Conservation (phyloP, 2,797 vertebrate species). For the Rhadinocentrus ornatus region DNA sequence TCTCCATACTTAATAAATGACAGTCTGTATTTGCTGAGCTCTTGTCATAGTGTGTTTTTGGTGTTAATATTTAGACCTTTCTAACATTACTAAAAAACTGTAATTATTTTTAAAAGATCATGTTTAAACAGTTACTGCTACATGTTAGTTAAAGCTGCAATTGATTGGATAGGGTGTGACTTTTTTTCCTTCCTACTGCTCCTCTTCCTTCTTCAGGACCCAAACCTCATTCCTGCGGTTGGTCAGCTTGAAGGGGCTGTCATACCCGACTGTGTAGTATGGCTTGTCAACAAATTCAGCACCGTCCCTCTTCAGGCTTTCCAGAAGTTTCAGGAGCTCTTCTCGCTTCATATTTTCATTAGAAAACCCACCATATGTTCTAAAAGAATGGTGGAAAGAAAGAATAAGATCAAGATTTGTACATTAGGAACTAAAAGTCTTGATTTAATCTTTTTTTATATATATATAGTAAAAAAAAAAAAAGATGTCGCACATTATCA, state of each 20-base stretch:
- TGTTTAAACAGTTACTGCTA: neutral
- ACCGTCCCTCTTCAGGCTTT: conserved; percentile 82
- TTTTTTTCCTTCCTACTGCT: conserved; percentile 32
- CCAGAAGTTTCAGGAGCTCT: conserved; percentile 82
- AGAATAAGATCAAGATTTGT: neutral
- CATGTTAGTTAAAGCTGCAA: neutral
- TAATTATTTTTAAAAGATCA: neutral
- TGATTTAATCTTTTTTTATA: no score
- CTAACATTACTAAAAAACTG: neutral
- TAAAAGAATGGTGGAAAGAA: conserved; percentile 39
- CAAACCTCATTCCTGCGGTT: conserved; percentile 87
- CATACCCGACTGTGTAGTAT: conserved; percentile 85
- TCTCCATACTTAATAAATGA: neutral
- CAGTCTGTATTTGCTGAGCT: neutral
- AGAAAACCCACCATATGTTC: conserved; percentile 82
- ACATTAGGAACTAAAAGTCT: no score
- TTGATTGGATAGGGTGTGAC: neutral
- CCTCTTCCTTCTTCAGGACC: conserved; percentile 76
- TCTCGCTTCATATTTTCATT: conserved; percentile 82
- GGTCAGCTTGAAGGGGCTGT: conserved; percentile 85
- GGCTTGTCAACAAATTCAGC: conserved; percentile 79
- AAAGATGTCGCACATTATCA: neutral
- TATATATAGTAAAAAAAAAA: no score
- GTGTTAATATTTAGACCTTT: neutral
- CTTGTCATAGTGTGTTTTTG: neutral